These are phyloP conservation scores for Silurus meridionalis DNA, from an alignment of 2,113 vertebrate species.

Conservation along the genomic window DNA sequence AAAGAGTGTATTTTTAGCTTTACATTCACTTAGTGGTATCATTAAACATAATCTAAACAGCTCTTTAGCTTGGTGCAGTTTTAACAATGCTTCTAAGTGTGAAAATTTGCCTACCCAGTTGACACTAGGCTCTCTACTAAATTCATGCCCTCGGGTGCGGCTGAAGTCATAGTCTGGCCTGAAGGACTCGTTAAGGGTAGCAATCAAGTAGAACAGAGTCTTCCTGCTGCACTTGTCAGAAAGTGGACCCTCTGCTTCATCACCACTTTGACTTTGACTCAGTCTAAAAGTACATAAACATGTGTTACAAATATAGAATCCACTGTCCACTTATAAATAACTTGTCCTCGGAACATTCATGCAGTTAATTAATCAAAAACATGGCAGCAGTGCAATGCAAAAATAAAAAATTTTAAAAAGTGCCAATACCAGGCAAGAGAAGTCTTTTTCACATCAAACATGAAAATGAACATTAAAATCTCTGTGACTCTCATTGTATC, in stretches of 20 bases:
- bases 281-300: slow-evolving; percentile 62
- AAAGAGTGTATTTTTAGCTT: neutral
- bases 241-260: slow-evolving; percentile 85
- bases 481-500: too few species aligned
- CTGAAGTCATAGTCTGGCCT: slow-evolving; percentile 96
- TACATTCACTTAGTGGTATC: neutral
- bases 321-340: too few species aligned
- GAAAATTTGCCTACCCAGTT: slow-evolving; percentile 80
- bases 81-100: neutral
- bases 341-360: too few species aligned
- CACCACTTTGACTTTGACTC: slow-evolving; percentile 63
- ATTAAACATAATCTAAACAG: neutral
- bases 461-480: too few species aligned
- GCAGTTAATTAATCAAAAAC: too few species aligned
- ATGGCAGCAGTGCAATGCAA: too few species aligned
- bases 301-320: neutral
- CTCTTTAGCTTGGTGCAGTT: neutral
- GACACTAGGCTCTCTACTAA: slow-evolving; percentile 91
- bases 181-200: slow-evolving; percentile 94
- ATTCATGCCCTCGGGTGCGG: slow-evolving; percentile 85
- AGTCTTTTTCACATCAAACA: too few species aligned
- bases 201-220: slow-evolving; percentile 96
- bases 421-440: too few species aligned
- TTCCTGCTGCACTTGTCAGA: slow-evolving; percentile 96
- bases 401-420: too few species aligned